Evolutionary conservation across 2,888 invertebrate genomes (phyloP).

Genomic region (Platypus cylindrus): DNA sequence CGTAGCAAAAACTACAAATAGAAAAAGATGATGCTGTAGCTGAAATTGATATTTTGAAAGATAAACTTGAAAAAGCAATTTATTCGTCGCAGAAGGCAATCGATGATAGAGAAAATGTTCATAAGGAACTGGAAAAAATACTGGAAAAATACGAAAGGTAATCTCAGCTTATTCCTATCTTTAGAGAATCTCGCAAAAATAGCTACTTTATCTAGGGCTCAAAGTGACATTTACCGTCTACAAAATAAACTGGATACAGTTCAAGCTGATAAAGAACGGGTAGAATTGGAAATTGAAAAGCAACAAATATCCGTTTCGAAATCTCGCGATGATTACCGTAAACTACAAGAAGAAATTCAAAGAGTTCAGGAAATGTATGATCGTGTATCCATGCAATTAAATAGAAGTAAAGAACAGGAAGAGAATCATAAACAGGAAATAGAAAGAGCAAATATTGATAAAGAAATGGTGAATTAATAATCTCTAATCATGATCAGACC

Average conservation of each 20-base stretch:
- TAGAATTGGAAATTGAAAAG: slow-evolving; percentile 78
- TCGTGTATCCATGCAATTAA: slow-evolving; percentile 70
- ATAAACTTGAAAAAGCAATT: slow-evolving; percentile 79
- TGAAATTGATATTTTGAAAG: slow-evolving; percentile 76
- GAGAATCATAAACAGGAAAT: slow-evolving; percentile 81
- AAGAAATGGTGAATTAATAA: slow-evolving; percentile 61
- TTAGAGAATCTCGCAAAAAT: no score
- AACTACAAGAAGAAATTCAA: slow-evolving; percentile 74
- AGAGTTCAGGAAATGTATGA: slow-evolving; percentile 83
- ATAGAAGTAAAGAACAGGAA: slow-evolving; percentile 75
- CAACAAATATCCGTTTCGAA: slow-evolving; percentile 67
- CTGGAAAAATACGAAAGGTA: slow-evolving; percentile 85
- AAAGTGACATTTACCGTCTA: slow-evolving; percentile 78
- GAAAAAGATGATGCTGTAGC: slow-evolving; percentile 65
- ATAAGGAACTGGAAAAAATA: slow-evolving; percentile 86
- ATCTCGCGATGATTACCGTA: slow-evolving; percentile 72
- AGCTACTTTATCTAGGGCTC: slow-evolving; percentile 48
- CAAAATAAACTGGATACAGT: slow-evolving; percentile 80
- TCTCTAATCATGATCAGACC: no score
- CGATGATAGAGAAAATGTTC: slow-evolving; percentile 77
- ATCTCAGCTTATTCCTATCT: not conserved
- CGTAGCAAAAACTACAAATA: slow-evolving; percentile 15
- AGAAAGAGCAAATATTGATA: slow-evolving; percentile 62
- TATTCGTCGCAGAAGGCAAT: slow-evolving; percentile 70
- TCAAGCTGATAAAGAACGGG: slow-evolving; percentile 76